Evolutionary conservation across 1,140 invertebrate genomes (phyloP), one percentile per base, ranked within the genome.

Genomic region (Drosophila santomea): DNA sequence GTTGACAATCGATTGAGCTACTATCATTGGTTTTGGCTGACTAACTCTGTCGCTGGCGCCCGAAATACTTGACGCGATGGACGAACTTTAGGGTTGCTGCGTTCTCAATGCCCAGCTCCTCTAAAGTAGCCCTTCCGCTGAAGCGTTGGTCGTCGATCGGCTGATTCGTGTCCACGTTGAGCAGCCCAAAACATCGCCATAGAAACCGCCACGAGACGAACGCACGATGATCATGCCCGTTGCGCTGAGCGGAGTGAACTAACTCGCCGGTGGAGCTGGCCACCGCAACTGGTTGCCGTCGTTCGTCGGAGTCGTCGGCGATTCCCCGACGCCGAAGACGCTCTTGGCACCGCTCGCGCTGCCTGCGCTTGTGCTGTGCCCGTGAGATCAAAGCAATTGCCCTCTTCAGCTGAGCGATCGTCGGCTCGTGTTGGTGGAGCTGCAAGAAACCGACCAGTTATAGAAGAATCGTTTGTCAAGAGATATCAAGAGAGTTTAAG

Each of bases 131-230:
- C 28, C 73, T 39, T 94, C 93, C 88, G 93, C 93, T 52, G 95
- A 91, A 60, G 93, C 82, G 64, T 93, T 93, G 63, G 58, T 90
- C 78, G 77, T 89, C 74, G 57, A 91, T 84, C 68, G 90, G 75
- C 61, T 76, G 74, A 79, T 91, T 84, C 20, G 75, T 85, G 32
- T 88, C 86, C 74, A 86, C 74, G 75, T 91, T 88, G 62, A 93
- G 93, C 15, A 96, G 89, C 92, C 94, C 93, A 82, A 95, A 94
- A 12, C 94, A 94, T 72, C 93, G 94, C 95, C 95, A 96, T 72
- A 96, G 90, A 92, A 95, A 95, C 39, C 92, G 93, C 95, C 95
- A 96, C 84, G 94, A 95, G 17, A 96, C 93, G 69, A 93, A 93
- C 56, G 93, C 69, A 44, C 89, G 80, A 75, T 92, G 91, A 59